These are phyloP conservation scores for Charaxes varanes DNA, from an alignment of 1,140 invertebrate species.

Conservation along the genomic window DNA sequence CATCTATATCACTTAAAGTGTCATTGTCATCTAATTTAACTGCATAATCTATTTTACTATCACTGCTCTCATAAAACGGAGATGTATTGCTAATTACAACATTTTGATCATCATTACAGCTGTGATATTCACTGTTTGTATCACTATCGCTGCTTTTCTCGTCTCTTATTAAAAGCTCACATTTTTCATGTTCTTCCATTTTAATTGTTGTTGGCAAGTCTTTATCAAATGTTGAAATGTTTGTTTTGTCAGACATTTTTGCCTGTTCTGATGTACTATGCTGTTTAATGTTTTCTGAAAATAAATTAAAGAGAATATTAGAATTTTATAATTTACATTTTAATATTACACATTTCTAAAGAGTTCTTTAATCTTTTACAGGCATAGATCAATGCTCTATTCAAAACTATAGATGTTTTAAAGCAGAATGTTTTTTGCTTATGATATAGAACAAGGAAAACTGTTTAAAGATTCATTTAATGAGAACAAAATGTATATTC, in stretches of 20 bases:
- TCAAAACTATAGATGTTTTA: no score
- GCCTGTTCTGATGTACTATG: constrained; percentile 2
- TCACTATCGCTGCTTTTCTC: constrained; percentile 61
- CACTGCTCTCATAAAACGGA: constrained; percentile 70
- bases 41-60: constrained; percentile 66
- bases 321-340: no score
- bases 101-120: constrained; percentile 57
- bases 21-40: constrained; percentile 68
- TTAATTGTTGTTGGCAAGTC: constrained; percentile 16
- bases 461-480: no score
- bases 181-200: constrained; percentile 30
- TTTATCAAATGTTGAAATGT: constrained; percentile 16
- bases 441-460: no score
- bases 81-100: constrained; percentile 51
- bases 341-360: no score
- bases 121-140: constrained; percentile 57
- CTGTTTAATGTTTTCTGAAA: constrained; percentile 34
- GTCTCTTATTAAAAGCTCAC: constrained; percentile 40
- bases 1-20: constrained; percentile 70
- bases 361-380: no score
- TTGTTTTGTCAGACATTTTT: constrained; percentile 10
- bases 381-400: no score
- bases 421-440: no score
- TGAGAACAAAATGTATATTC: no score
- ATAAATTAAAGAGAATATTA: constrained; percentile 10